These are phyloP conservation scores for Anolis carolinensis DNA, from an alignment of 2,113 vertebrate species.

Conservation along the genomic window DNA sequence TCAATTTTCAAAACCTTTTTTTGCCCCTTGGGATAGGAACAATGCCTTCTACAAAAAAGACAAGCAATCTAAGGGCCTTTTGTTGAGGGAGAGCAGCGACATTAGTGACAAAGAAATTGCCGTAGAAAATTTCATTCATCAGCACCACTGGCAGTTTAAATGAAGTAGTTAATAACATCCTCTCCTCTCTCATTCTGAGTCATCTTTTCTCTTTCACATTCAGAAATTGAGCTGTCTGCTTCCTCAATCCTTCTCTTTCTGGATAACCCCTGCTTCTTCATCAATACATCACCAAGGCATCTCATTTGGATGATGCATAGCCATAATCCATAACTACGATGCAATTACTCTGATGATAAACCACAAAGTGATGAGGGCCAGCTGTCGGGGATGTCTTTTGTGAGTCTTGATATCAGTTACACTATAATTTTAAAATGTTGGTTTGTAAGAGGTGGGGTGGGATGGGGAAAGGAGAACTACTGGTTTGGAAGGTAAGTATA, in stretches of 20 bases:
- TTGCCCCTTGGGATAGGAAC: neutral
- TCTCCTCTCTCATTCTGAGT: conserved; percentile 45
- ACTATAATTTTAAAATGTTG: conserved; percentile 66
- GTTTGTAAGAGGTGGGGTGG: conserved; percentile 17
- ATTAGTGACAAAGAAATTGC: conserved; percentile 11
- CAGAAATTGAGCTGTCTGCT: conserved; percentile 41
- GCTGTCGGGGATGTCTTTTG: conserved; percentile 64
- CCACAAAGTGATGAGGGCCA: conserved; percentile 62
- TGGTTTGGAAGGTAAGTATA: conserved; percentile 36
- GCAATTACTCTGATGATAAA: conserved; percentile 54
- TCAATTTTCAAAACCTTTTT: neutral
- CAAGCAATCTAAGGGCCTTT: conserved; percentile 12
- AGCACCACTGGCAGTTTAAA: conserved; percentile 7
- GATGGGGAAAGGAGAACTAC: conserved; percentile 27
- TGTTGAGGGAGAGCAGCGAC: neutral
- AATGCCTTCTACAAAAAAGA: neutral
- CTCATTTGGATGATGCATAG: conserved; percentile 61
- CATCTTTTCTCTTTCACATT: conserved; percentile 27
- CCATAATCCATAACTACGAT: conserved; percentile 25
- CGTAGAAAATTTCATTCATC: conserved; percentile 21
- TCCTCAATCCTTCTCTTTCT: conserved; percentile 35
- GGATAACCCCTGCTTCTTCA: conserved; percentile 40
- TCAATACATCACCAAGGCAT: conserved; percentile 52
- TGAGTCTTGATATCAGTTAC: conserved; percentile 50
- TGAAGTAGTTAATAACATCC: neutral